Evolutionary conservation across 2,113 vertebrate genomes (phyloP).

Genomic region (Ciconia stormi): DNA sequence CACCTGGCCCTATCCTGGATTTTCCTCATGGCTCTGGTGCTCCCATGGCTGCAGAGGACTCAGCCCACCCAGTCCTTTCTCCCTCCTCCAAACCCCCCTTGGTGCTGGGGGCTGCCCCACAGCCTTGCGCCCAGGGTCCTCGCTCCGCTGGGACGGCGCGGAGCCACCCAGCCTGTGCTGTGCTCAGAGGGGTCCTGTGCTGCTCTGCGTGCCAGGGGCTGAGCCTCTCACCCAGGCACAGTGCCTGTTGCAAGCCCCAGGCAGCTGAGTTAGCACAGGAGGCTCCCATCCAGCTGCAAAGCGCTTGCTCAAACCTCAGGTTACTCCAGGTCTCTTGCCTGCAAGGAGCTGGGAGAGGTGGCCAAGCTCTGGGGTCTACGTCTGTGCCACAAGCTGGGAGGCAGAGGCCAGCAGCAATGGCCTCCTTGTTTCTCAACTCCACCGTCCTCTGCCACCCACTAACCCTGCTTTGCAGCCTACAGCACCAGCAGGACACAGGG

Average conservation of each 20-base stretch:
- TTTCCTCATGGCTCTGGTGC: background rate
- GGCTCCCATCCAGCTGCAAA: background rate
- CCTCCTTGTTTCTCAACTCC: background rate
- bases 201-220: background rate
- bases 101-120: background rate
- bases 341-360: background rate
- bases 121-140: background rate
- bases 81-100: background rate
- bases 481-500: background rate
- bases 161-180: background rate
- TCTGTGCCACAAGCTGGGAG: background rate
- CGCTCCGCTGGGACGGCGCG: rapidly evolving
- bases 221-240: background rate
- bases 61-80: background rate
- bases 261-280: background rate
- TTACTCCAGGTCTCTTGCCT: background rate
- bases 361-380: background rate
- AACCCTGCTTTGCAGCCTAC: background rate
- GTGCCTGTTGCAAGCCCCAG: background rate
- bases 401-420: background rate
- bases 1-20: background rate
- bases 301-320: background rate
- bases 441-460: background rate
- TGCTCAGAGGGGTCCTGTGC: rapidly evolving
- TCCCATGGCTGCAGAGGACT: background rate